These are phyloP conservation scores for Lasioglossum figueresi DNA, from an alignment of 2,888 invertebrate species.

Conservation along the genomic window DNA sequence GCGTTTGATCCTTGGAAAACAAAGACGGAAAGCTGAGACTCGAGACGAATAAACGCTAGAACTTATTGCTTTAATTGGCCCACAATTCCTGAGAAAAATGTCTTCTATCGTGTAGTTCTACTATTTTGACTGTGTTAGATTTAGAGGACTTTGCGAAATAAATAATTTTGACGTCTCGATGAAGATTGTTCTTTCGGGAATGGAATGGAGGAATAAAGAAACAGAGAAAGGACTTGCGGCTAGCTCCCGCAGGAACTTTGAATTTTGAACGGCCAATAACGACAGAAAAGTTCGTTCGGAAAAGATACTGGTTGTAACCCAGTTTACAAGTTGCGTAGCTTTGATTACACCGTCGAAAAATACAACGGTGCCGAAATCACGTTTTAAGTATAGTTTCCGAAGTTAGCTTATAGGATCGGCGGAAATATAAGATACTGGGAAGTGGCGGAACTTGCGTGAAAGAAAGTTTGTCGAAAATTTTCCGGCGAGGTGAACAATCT, in stretches of 20 bases:
- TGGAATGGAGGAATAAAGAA: neutral
- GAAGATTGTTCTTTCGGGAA: neutral
- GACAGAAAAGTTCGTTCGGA: conserved; percentile 28
- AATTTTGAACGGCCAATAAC: conserved; percentile 29
- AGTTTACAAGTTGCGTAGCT: conserved; percentile 55
- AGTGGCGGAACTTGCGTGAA: conserved; percentile 53
- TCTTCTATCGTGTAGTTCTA: too few relatives aligned
- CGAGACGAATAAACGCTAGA: too few relatives aligned
- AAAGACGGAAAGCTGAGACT: neutral
- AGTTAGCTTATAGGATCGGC: conserved; percentile 57
- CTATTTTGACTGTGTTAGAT: too few relatives aligned
- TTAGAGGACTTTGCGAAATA: neutral
- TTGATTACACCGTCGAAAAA: conserved; percentile 57
- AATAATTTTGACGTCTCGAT: neutral
- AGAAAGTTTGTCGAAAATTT: conserved; percentile 63
- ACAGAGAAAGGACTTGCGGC: neutral
- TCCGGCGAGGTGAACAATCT: conserved; percentile 50
- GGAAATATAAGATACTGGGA: conserved; percentile 49
- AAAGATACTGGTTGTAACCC: conserved; percentile 40
- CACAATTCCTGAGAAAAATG: neutral
- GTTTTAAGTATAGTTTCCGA: conserved; percentile 58
- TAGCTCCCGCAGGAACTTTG: conserved; percentile 5
- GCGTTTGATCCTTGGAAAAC: neutral
- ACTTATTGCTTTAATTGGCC: neutral
- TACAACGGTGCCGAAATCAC: conserved; percentile 58